These are phyloP conservation scores for Seira ritae DNA, from an alignment of 2,888 invertebrate species.

Conservation along the genomic window DNA sequence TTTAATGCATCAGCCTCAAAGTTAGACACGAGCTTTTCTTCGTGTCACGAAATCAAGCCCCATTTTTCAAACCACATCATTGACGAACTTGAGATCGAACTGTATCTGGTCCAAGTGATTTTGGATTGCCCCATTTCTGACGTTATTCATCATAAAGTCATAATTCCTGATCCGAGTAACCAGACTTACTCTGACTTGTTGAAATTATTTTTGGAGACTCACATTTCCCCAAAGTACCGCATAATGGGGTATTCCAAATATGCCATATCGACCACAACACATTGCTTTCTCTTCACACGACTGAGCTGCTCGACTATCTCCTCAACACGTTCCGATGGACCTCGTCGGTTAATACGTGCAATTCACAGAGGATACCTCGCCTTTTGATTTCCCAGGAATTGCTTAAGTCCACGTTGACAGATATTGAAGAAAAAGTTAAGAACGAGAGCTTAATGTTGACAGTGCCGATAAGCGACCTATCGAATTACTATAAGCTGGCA, in stretches of 20 bases:
- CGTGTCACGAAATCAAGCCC: slow-evolving; percentile 51
- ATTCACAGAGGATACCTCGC: slow-evolving; percentile 40
- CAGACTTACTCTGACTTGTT: slow-evolving; percentile 38
- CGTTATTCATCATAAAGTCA: slow-evolving; percentile 30
- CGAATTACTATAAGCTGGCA: slow-evolving; percentile 46
- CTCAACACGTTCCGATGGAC: slow-evolving; percentile 41
- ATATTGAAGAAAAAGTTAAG: slow-evolving; percentile 22
- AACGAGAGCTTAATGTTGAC: slow-evolving; percentile 32
- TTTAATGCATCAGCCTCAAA: slow-evolving; percentile 29
- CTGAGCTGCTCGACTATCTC: slow-evolving; percentile 47
- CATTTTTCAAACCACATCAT: slow-evolving; percentile 57
- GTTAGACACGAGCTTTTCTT: slow-evolving; percentile 17
- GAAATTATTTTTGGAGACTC: slow-evolving; percentile 37
- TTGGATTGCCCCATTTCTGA: slow-evolving; percentile 52
- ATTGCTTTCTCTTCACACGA: slow-evolving; percentile 42
- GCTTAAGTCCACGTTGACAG: slow-evolving; percentile 20
- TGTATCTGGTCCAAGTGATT: slow-evolving; percentile 38
- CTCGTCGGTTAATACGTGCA: slow-evolving; percentile 48
- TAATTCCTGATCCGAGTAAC: not conserved
- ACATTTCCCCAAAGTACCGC: slow-evolving; percentile 31
- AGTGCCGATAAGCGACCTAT: slow-evolving; percentile 41
- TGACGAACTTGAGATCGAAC: slow-evolving; percentile 38
- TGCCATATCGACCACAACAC: slow-evolving; percentile 54
- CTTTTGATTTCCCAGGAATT: slow-evolving; percentile 27
- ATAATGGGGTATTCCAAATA: slow-evolving; percentile 41